Evolutionary conservation across 1,140 invertebrate species (phyloP), one percentile per base, ranked within the genome.

Genomic region (Pararge aegeria): DNA sequence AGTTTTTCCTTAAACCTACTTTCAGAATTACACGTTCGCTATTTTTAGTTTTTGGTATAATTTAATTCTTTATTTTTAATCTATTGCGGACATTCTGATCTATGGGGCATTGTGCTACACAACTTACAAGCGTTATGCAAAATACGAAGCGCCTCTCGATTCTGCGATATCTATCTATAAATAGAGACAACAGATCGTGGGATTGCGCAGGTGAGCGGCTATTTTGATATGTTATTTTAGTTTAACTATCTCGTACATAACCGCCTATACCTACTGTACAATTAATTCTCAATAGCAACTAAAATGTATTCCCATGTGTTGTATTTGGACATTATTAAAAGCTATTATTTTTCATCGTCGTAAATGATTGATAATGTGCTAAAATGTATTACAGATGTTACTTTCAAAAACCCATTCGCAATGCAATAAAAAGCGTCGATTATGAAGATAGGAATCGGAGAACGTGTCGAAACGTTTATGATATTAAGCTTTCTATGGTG

Each of bases 91-190:
- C 52, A 61, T 61, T 51, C 48, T 55, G 42, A 66, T 42, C 51
- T 30, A 49, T 46, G 49, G 58, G 58, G 70, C 70, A 80, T 79
- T 80, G 74, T 79, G 74, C 64, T 75, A 70, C 68, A 80, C 73
- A 78, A 80, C 62, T 78, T 80, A 86, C 73, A 75, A 80, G 70
- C 78, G 76, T 80, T 87, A 84, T 87, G 83, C 83, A 87, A 87
- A 83, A 74, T 83, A 82, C 81, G 69, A 82, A 77, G 81, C 75
- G 73, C 80, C 78, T 84, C 78, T 85, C 82, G 72, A 78, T 82
- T 84, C 67, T 80, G 66, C 63, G 80, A 83, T 83, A 82, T 56
- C 62, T 69, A 80, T 85, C 76, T 83, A 87, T 83, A 85, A 84
- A 85, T 80, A 73, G 76, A 80, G 71, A 80, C 67, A 74, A 77